Evolutionary conservation across 2,113 vertebrate species (phyloP).

Genomic region (Semnornis frantzii): DNA sequence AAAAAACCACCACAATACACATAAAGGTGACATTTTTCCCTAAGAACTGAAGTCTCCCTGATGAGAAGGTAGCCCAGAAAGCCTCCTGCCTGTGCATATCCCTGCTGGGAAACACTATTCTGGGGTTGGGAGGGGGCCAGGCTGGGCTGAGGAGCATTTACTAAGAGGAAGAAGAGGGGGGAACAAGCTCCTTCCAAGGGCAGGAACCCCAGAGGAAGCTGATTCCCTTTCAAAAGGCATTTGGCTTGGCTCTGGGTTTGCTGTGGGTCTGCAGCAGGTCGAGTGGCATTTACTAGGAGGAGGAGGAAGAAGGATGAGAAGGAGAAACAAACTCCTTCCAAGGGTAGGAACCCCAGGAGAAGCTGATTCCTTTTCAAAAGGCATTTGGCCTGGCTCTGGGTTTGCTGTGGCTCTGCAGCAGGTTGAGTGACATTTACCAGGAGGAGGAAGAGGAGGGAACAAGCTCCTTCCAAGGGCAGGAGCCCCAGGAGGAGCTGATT

Average conservation of each 20-base stretch:
- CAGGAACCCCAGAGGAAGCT: neutral
- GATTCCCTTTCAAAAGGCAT: neutral
- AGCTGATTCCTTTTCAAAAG: neutral
- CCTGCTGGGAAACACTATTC: neutral
- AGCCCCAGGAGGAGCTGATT: neutral
- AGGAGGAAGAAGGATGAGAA: neutral
- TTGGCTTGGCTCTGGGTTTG: too few species aligned
- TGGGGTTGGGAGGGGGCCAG: neutral
- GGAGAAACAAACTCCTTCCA: neutral
- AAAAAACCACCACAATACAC: neutral
- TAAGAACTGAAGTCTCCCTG: neutral
- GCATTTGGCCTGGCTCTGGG: too few species aligned
- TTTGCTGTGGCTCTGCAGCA: too few species aligned
- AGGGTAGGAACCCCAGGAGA: neutral
- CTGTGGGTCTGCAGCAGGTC: neutral
- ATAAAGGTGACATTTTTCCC: slow-evolving; percentile 19
- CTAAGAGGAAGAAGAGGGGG: neutral
- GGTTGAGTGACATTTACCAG: neutral
- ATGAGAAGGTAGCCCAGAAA: neutral
- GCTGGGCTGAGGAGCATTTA: neutral
- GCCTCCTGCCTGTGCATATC: neutral
- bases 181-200: neutral
- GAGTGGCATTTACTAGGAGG: neutral
- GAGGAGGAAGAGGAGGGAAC: neutral
- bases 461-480: neutral